These are phyloP conservation scores for Pseudorhiza aurosa DNA, from an alignment of 30 jellyfish, hydroid and myxozoan genomes.

Conservation along the genomic window DNA sequence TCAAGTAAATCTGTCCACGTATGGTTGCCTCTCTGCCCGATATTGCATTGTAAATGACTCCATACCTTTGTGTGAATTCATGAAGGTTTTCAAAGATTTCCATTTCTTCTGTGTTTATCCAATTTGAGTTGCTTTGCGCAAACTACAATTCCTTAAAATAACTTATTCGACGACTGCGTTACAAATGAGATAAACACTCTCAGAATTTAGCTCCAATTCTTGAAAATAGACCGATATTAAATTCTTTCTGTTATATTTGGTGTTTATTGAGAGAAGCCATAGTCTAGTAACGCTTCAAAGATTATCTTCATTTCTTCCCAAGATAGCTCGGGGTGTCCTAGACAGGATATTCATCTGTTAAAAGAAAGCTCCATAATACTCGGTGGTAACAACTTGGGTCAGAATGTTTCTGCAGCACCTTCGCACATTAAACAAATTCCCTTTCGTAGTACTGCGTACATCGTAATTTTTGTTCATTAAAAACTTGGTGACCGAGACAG, in stretches of 20 bases:
- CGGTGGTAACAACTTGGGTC: too few relatives aligned
- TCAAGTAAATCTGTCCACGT: background rate
- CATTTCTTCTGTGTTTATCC: background rate
- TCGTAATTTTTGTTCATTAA: too few relatives aligned
- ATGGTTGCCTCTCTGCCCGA: background rate
- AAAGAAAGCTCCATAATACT: too few relatives aligned
- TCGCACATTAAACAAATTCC: too few relatives aligned
- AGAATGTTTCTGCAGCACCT: too few relatives aligned
- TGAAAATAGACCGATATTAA: background rate
- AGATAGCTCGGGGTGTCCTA: too few relatives aligned
- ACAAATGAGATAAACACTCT: background rate
- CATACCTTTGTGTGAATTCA: background rate
- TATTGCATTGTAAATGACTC: background rate
- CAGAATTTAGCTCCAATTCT: background rate
- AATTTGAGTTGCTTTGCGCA: background rate
- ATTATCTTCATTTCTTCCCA: too few relatives aligned
- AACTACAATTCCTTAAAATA: too few relatives aligned
- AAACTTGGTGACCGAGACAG: too few relatives aligned
- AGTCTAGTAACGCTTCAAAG: too few relatives aligned
- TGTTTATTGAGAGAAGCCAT: background rate
- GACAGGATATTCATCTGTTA: too few relatives aligned
- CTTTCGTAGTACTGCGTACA: too few relatives aligned
- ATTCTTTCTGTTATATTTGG: background rate
- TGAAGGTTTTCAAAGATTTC: background rate
- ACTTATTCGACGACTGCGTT: background rate